These are phyloP conservation scores for Hippopotamus amphibius DNA, from an alignment of 2,113 vertebrate genomes.

Conservation along the genomic window DNA sequence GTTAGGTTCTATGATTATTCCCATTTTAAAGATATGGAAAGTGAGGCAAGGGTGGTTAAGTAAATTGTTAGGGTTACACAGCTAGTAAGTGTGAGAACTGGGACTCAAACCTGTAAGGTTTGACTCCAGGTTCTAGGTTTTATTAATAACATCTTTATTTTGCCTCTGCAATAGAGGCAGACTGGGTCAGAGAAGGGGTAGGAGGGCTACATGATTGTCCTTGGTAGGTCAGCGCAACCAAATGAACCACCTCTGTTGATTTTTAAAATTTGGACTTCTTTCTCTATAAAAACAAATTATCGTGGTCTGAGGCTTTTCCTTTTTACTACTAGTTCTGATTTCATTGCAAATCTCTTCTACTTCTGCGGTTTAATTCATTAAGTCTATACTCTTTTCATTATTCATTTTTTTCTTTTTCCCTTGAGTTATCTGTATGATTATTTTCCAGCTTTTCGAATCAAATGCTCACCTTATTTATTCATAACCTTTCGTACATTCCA, in stretches of 20 bases:
- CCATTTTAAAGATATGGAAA: background rate
- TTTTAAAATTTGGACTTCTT: background rate
- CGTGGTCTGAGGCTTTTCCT: background rate
- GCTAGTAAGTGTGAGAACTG: background rate
- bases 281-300: background rate
- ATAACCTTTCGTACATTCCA: background rate
- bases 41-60: background rate
- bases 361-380: background rate
- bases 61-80: background rate
- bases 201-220: background rate
- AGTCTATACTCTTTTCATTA: background rate
- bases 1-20: background rate
- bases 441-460: background rate
- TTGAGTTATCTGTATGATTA: background rate
- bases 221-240: background rate
- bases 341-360: background rate
- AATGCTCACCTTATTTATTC: background rate
- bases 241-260: background rate
- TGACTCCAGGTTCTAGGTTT: background rate
- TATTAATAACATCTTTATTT: background rate
- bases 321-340: background rate
- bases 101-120: background rate
- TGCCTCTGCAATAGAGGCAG: background rate
- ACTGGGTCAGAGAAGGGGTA: rapidly evolving
- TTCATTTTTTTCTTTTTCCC: background rate